Evolutionary conservation across 2,113 vertebrate species (phyloP).

Genomic region (Notothenia rossii): DNA sequence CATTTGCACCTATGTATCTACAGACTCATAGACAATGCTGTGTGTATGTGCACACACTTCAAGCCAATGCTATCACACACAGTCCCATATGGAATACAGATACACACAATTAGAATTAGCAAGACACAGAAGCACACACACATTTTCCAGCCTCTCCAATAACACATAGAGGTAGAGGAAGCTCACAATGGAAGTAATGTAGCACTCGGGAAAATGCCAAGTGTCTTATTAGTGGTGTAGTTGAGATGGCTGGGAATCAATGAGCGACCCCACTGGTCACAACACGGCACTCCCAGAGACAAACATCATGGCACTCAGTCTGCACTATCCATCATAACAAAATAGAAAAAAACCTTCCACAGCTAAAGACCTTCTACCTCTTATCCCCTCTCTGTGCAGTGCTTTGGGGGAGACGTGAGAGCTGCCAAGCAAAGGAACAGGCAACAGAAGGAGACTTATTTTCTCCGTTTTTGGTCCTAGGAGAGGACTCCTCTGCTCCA

Average conservation of each 20-base stretch:
- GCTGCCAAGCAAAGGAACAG: conserved; percentile 64
- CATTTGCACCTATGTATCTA: conserved; percentile 39
- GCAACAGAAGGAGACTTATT: conserved; percentile 64
- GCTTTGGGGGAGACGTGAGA: conserved; percentile 65
- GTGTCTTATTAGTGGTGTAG: conserved; percentile 84
- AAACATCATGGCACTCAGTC: conserved; percentile 67
- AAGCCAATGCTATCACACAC: conserved; percentile 38
- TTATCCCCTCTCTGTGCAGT: conserved; percentile 68
- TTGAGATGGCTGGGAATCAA: conserved; percentile 75
- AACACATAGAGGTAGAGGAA: conserved; percentile 49
- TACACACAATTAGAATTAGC: conserved; percentile 1
- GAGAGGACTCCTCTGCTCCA: conserved; percentile 48
- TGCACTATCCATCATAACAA: conserved; percentile 75
- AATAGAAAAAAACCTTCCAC: conserved; percentile 47
- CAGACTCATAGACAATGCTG: conserved; percentile 42
- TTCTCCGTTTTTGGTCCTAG: conserved; percentile 39
- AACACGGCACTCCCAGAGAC: conserved; percentile 70
- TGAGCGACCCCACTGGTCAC: conserved; percentile 75
- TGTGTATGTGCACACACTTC: conserved; percentile 13
- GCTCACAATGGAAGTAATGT: conserved; percentile 66
- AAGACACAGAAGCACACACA: conserved; percentile 12
- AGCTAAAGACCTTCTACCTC: conserved; percentile 57
- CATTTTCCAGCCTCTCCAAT: conserved; percentile 39
- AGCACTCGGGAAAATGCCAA: conserved; percentile 81
- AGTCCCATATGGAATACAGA: conserved; percentile 15